Percentiles rank a stretch among this genome's conserved stretches.
phyloP scores from a whole-genome alignment of 2,797 vertebrate species.

The Notamacropus eugenii region DNA sequence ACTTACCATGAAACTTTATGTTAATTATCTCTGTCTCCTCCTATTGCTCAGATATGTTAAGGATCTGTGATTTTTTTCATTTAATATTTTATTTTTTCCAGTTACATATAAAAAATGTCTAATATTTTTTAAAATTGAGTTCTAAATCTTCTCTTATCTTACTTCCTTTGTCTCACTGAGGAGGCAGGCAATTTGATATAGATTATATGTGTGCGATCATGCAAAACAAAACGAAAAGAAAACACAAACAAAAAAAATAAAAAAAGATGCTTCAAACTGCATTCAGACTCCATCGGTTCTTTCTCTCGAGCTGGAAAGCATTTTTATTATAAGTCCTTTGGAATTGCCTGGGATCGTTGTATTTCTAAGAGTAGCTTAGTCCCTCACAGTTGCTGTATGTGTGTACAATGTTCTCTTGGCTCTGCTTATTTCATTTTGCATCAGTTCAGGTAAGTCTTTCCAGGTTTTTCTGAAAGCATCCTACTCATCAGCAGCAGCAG shows the following conservation, averaged over 20 bases:
- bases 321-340: background rate
- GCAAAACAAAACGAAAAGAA: background rate
- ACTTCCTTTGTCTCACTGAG: background rate
- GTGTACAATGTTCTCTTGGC: background rate
- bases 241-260: background rate
- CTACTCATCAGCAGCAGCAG: background rate
- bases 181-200: background rate
- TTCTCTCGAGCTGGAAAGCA: background rate
- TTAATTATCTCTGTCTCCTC: background rate
- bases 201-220: background rate
- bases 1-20: background rate
- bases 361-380: background rate
- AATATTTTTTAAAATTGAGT: background rate
- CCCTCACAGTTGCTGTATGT: background rate
- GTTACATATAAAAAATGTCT: background rate
- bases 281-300: background rate
- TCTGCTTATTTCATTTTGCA: background rate
- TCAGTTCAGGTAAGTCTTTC: background rate
- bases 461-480: background rate
- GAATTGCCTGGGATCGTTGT: background rate
- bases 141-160: background rate
- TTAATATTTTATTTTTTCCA: background rate
- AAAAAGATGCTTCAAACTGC: background rate
- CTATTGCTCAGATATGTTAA: background rate
- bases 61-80: background rate